phyloP scores from a whole-genome alignment of 2,797 vertebrate species.

The Naso thynnoides region DNA sequence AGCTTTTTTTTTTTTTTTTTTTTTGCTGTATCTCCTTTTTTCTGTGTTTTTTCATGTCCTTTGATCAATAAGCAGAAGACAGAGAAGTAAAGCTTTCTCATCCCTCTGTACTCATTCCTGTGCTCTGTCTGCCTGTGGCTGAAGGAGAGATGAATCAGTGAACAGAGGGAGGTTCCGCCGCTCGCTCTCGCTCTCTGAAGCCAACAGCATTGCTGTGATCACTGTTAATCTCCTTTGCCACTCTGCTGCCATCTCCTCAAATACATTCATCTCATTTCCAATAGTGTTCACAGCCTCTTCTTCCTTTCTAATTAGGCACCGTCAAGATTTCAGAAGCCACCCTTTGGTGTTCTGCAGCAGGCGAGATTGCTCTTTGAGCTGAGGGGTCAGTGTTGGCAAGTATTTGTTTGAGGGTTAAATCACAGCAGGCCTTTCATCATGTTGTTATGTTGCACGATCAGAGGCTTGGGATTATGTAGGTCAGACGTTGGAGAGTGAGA shows the following conservation, averaged over 20 bases:
- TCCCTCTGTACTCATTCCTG: conserved; percentile 72
- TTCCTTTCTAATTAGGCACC: conserved; percentile 79
- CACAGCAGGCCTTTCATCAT: conserved; percentile 81
- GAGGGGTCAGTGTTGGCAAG: conserved; percentile 75
- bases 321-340: conserved; percentile 77
- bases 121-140: conserved; percentile 76
- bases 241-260: conserved; percentile 78
- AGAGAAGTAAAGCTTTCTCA: conserved; percentile 73
- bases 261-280: conserved; percentile 79
- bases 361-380: conserved; percentile 68
- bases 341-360: conserved; percentile 66
- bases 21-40: conserved; percentile 51
- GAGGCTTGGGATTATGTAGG: conserved; percentile 86
- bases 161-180: conserved; percentile 75
- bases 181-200: conserved; percentile 74
- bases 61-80: conserved; percentile 79
- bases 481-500: conserved; percentile 85
- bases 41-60: conserved; percentile 57
- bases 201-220: conserved; percentile 80
- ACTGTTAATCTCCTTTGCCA: conserved; percentile 82
- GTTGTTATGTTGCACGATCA: conserved; percentile 85
- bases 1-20: conserved; percentile 45
- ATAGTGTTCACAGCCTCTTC: conserved; percentile 70
- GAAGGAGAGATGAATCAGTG: conserved; percentile 74
- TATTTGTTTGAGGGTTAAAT: conserved; percentile 82